A percentile compares a stretch with the other conserved stretches of the same genome.
These are phyloP conservation scores for Acanthurus tractus DNA, from an alignment of 2,797 vertebrate species.

Conservation along the genomic window DNA sequence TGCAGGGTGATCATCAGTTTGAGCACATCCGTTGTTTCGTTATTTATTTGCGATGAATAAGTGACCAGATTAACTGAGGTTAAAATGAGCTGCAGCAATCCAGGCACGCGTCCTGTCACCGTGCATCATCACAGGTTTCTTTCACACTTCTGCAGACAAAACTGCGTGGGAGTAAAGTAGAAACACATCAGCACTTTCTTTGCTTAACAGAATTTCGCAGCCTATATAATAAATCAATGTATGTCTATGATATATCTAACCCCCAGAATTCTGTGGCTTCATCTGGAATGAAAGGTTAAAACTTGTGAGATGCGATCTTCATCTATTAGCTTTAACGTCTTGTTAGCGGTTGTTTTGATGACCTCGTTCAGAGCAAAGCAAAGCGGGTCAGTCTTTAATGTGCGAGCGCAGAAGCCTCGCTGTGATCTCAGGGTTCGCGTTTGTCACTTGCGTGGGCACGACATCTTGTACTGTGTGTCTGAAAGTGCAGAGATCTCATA, in stretches of 20 bases:
- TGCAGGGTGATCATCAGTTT: not conserved
- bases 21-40: not conserved
- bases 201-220: too few species aligned
- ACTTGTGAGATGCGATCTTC: slow-evolving; percentile 5
- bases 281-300: not conserved
- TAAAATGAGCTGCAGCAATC: not conserved
- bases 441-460: slow-evolving; percentile 33
- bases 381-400: slow-evolving; percentile 11
- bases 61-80: not conserved
- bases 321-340: slow-evolving; percentile 9
- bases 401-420: slow-evolving; percentile 9
- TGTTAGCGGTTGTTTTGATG: slow-evolving; percentile 21
- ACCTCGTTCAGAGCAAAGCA: slow-evolving; percentile 14
- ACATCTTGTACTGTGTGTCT: slow-evolving; percentile 27
- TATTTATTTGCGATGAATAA: not conserved
- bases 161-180: too few species aligned
- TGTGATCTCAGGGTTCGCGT: slow-evolving; percentile 9
- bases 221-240: too few species aligned
- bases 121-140: too few species aligned
- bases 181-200: too few species aligned
- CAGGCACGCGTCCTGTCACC: too few species aligned
- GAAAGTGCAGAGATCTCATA: slow-evolving; percentile 27
- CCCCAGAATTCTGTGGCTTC: not conserved
- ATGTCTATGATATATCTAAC: too few species aligned
- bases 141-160: too few species aligned